phyloP scores from a whole-genome alignment of 2,113 vertebrate species.

The Rhipidura dahli region DNA sequence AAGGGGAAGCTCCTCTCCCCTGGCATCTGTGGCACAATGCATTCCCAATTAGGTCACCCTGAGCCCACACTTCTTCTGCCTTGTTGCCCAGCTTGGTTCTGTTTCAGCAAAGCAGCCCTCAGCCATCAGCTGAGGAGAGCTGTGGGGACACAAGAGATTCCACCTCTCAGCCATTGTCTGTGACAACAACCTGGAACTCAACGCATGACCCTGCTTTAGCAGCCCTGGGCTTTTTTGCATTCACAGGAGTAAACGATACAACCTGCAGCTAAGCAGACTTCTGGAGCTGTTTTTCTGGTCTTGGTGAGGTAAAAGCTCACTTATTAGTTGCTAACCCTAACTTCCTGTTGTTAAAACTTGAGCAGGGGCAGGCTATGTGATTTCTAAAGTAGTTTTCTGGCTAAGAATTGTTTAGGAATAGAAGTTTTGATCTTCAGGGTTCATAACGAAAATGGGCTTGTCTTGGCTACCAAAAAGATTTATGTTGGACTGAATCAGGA shows the following conservation, averaged over 20 bases:
- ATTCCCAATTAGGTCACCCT: background rate
- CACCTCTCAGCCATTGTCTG: background rate
- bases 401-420: background rate
- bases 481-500: background rate
- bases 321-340: background rate
- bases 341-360: background rate
- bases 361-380: background rate
- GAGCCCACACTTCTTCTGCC: background rate
- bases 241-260: background rate
- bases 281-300: background rate
- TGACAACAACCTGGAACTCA: background rate
- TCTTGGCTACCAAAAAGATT: background rate
- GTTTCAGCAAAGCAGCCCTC: background rate
- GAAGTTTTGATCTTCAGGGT: background rate
- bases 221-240: background rate
- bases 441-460: background rate
- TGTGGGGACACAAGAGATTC: background rate
- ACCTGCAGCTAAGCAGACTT: background rate
- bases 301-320: background rate
- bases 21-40: background rate
- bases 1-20: background rate
- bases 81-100: background rate
- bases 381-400: background rate
- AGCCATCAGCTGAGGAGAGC: background rate
- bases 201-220: background rate